Base-by-base conservation (phyloP, 2,113 vertebrate species). In the Thunnus maccoyii region DNA sequence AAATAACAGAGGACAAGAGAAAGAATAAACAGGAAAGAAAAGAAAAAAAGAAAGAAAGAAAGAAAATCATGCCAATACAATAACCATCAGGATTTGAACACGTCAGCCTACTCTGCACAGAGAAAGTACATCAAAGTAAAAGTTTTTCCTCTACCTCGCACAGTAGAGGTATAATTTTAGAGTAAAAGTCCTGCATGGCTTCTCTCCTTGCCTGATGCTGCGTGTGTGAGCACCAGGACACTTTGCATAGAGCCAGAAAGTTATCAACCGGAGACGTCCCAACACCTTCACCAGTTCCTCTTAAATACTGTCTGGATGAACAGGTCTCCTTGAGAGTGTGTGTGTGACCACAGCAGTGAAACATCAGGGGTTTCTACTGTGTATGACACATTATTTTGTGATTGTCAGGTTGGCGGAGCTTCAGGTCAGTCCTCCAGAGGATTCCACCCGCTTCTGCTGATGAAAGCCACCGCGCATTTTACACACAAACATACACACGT, bases 11-110 rank as follows among this genome's bases (percentile, higher is more conserved):
- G 61, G 50, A 65, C 8, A 17, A 22, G 54, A 48, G 10, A 47
- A 55, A 66, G 55, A 48, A 25, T 78, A 83, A 79, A 51, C 72
- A 77, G 71, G 27, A 55, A 76, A 76, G 25, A 74, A 60, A 63
- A 52, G 36, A 69, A 71, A 60, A 71, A 62, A 71, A 76, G 70
- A 64, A 70, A 72, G 18, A 55, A 61, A 55, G 18, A 36, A 86
- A 72, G 55, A 92, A 90, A 93, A 70, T 83, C 93, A 95, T 93
- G 92, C 94, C 74, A 88, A 91, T 84, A 92, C 75, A 90, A 76
- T 70, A 88, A 78, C 66, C 48, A 48, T 65, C 80, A 85, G 63
- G 54, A 74, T 87, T 64, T 72, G 51, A 88, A 86, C 70, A 68
- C 67, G 63, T 82, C 79, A 65, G 25, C 61, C 79, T 81, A 51